Percentiles rank a stretch among this genome's conserved stretches.
phyloP scores from a whole-genome alignment of 2,113 vertebrate genomes.

The Sapayoa aenigma region DNA sequence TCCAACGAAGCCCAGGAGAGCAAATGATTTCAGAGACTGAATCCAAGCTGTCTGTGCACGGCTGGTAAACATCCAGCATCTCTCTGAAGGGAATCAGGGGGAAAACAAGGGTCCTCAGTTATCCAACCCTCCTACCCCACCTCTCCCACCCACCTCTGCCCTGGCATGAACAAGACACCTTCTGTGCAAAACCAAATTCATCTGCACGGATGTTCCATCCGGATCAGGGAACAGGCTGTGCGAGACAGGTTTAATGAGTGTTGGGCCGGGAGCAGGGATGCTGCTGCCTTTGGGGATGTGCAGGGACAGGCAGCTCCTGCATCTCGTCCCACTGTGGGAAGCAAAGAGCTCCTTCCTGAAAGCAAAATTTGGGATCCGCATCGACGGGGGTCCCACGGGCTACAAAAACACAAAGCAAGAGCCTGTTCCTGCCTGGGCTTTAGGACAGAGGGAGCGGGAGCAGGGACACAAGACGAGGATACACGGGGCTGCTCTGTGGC shows the following conservation, averaged over 20 bases:
- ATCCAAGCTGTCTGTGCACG: not conserved
- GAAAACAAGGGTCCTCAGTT: slow-evolving; percentile 28
- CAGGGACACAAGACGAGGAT: not conserved
- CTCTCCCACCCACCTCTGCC: not conserved
- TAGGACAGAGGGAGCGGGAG: not conserved
- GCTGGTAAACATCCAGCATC: not conserved
- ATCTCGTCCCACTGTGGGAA: not conserved
- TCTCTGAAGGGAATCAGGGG: not conserved
- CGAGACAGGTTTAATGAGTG: not conserved
- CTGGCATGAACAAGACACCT: not conserved
- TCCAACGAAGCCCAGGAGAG: not conserved
- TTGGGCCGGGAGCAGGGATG: not conserved
- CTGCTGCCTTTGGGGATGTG: not conserved
- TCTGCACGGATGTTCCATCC: not conserved
- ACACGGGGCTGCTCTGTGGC: not conserved
- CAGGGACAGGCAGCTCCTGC: not conserved
- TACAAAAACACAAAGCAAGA: not conserved
- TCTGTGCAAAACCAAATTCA: not conserved
- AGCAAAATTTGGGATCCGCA: not conserved
- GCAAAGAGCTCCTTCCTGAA: not conserved
- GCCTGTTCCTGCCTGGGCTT: not conserved
- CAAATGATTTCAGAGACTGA: not conserved
- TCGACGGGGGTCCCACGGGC: accelerated
- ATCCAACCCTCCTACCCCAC: not conserved
- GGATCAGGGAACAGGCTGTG: not conserved